Evolutionary conservation across 2,888 invertebrate genomes (phyloP), one percentile per base, ranked within the genome.

Genomic region (Caenorhabditis sp.): DNA sequence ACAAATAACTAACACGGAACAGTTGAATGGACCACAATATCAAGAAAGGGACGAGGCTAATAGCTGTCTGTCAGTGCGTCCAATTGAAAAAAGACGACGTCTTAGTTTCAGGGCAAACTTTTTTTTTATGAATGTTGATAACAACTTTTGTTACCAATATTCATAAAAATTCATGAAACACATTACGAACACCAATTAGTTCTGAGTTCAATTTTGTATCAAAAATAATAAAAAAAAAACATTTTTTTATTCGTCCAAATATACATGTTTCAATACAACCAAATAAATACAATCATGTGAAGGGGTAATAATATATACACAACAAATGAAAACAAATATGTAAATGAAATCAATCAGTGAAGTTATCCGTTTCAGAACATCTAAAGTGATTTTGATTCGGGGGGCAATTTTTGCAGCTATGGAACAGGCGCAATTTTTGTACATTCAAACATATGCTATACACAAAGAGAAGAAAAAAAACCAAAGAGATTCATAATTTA

Each of bases 371-470:
- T 72, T 60, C 60, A 23, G 43, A 43, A 23, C 23, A 17, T 72
- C 72, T 72, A 72, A 72, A 72, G 72, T 72, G 71, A 71, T 69
- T 66, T 66, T 63, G 66, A 64, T 60, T 21, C n/a, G 19, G 23
- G 63, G 62, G 72, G 72, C 64, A 62, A 70, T 66, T 70, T 65
- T 43, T 43, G 43, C 43, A 43, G 43, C 43, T 43, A 43, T 12
- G 17, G 17, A 10, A 43, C 10, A 17, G 43, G 43, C 6, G 43
- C 14, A 17, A 10, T 17, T 17, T 43, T 43, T 43, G 43, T 43
- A 43, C 43, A 43, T 43, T 43, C 12, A n/a, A 14, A 53, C 61
- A 55, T 53, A 55, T 53, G 53, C 36, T 36, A 43, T 36, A 51
- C 12, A 50, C 19, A 23, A 14, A 21, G 36, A 60, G 49, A 23